phyloP scores from a whole-genome alignment of 1,140 invertebrate species.

The Aphis craccivora region DNA sequence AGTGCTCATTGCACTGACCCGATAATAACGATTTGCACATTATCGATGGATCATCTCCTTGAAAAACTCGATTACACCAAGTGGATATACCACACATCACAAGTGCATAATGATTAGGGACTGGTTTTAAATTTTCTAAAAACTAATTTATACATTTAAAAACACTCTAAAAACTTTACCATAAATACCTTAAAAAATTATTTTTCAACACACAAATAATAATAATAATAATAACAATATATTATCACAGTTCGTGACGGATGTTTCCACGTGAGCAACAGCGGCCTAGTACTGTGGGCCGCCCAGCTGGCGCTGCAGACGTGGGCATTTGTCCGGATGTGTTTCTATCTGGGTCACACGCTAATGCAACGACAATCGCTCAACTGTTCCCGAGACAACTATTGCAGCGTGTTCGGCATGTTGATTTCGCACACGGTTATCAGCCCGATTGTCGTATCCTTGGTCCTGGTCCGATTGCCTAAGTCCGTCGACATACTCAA shows the following conservation, averaged over 20 bases:
- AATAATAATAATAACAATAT: not conserved
- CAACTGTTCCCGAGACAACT: conserved; percentile 50
- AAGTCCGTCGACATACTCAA: conserved; percentile 23
- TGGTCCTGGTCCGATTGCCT: conserved; percentile 39
- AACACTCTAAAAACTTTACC: too few species aligned
- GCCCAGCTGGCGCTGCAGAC: conserved; percentile 17
- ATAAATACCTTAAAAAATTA: too few species aligned
- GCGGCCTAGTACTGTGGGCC: conserved; percentile 13
- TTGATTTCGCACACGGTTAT: conserved; percentile 51
- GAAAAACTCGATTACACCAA: too few species aligned
- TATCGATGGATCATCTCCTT: too few species aligned
- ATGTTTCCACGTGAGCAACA: conserved; percentile 37
- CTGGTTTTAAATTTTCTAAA: too few species aligned
- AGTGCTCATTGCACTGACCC: too few species aligned
- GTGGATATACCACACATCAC: too few species aligned
- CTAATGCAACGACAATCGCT: not conserved
- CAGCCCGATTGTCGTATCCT: conserved; percentile 37
- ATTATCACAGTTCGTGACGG: not conserved
- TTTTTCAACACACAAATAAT: too few species aligned
- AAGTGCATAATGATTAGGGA: too few species aligned
- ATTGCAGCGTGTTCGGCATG: conserved; percentile 48
- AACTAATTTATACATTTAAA: too few species aligned
- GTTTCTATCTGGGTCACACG: conserved; percentile 35
- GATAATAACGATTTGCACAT: too few species aligned
- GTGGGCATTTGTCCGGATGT: conserved; percentile 49